Conservation (phyloP, 1,140 invertebrate species). For the Calephelis virginiensis region DNA sequence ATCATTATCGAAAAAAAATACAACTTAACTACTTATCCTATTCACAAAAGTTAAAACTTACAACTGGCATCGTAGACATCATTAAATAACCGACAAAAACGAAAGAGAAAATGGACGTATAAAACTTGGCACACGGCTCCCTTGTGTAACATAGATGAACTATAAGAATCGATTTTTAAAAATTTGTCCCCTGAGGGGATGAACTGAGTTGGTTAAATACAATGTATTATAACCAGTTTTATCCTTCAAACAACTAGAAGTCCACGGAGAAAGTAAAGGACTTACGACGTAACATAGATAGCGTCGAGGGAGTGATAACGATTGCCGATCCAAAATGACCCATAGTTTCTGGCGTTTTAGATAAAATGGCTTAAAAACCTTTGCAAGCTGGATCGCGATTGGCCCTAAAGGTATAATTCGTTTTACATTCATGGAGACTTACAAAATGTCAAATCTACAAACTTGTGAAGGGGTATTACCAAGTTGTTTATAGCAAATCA, state of each 20-base stretch:
- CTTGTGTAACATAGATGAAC: too few relatives aligned
- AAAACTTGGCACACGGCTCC: too few relatives aligned
- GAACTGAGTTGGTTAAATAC: not conserved
- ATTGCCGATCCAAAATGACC: constrained; percentile 1
- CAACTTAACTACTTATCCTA: too few relatives aligned
- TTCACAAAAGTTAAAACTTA: too few relatives aligned
- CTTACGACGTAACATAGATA: not conserved
- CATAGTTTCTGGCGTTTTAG: not conserved
- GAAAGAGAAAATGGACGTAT: too few relatives aligned
- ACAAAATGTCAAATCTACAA: not conserved
- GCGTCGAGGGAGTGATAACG: not conserved
- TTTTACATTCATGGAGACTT: not conserved
- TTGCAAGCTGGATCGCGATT: not conserved
- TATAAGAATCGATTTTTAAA: too few relatives aligned
- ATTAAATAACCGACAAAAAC: too few relatives aligned
- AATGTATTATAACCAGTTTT: not conserved
- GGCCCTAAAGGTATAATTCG: constrained; percentile 2
- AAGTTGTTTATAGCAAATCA: too few relatives aligned
- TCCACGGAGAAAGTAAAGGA: constrained; percentile 1
- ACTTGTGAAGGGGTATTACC: too few relatives aligned
- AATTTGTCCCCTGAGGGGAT: too few relatives aligned
- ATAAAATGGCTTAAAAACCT: constrained; percentile 3
- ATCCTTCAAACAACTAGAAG: not conserved
- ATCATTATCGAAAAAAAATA: too few relatives aligned
- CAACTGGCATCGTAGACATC: too few relatives aligned